Conservation (phyloP, 2,888 invertebrate genomes). For the Melanostoma mellinum region DNA sequence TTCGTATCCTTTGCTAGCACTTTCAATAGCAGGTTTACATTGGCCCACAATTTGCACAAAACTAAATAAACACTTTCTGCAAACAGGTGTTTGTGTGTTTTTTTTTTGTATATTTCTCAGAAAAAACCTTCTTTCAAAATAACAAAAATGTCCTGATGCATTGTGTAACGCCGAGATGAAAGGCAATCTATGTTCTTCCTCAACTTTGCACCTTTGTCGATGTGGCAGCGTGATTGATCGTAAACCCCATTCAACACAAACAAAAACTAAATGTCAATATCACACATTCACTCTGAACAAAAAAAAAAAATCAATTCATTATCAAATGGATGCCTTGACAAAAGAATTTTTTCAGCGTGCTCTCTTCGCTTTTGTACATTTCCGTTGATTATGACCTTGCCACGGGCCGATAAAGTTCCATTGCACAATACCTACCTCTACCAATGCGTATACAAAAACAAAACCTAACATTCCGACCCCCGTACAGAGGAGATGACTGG, state of each 20-base stretch:
- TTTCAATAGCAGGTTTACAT: too few species aligned
- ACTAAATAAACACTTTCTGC: conserved; percentile 19
- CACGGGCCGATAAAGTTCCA: conserved; percentile 63
- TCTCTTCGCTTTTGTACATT: conserved; percentile 24
- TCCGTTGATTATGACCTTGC: conserved; percentile 56
- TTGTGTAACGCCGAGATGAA: neutral
- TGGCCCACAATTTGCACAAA: too few species aligned
- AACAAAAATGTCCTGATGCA: conserved; percentile 32
- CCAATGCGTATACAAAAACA: conserved; percentile 16
- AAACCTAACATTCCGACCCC: conserved; percentile 16
- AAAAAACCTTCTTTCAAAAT: conserved; percentile 5
- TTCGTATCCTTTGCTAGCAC: too few species aligned
- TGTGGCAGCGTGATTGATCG: conserved; percentile 57
- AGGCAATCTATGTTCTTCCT: conserved; percentile 36
- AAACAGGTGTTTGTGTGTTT: conserved; percentile 15
- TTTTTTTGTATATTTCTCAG: neutral
- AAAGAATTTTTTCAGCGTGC: conserved; percentile 49
- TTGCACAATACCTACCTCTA: conserved; percentile 38
- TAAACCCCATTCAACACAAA: neutral
- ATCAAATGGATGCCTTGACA: conserved; percentile 50
- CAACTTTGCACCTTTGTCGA: conserved; percentile 61
- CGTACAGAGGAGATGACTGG: conserved; percentile 14
- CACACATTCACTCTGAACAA: neutral
- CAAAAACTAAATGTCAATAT: conserved; percentile 33
- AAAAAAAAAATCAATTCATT: conserved; percentile 49